Evolutionary conservation across 2,113 vertebrate species (phyloP), one percentile per base, ranked within the genome.

Genomic region (Trichomycterus rosablanca): DNA sequence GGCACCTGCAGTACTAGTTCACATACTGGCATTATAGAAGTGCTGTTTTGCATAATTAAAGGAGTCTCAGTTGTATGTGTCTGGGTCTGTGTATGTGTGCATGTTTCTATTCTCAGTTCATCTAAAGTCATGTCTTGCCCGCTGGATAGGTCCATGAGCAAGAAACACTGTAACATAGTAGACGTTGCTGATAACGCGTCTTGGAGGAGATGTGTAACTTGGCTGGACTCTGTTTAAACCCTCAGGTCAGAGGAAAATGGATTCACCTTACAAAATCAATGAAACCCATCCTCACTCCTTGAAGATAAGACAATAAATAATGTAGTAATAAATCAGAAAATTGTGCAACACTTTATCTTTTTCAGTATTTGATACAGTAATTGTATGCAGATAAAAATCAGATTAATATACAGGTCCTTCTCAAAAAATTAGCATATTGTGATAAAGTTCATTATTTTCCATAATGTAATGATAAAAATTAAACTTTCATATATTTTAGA

Each of bases 141-240:
- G 67, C 73, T 73, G 76, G 63, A 76, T 71, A 78, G 76, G 78
- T 84, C 81, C 79, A 82, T 78, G 22, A 49, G 45, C 58, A 61
- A 45, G 49, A 50, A 14, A 26, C n/a, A n/a, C n/a, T 75, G 79
- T 84, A 83, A 83, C 80, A 78, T 78, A 74, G 79, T 79, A 76
- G 79, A 78, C 26, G 50, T 71, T n/a, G 22, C 80, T 78, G 82
- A 85, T 84, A 80, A 83, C 81, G 83, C 72, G 73, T 76, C 63
- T 69, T 56, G 53, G 72, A 58, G 75, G 81, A 77, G 77, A 76
- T 63, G 65, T 73, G 66, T 20, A 61, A 77, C 70, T 83, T 84
- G 84, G 80, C 83, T 83, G 85, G 81, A 84, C 84, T 86, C 79
- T 75, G 48, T 73, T 84, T 85, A 78, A 86, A 83, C 85, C 72